phyloP scores from a whole-genome alignment of 1,140 invertebrate species.

The Ditylenchus dipsaci region DNA sequence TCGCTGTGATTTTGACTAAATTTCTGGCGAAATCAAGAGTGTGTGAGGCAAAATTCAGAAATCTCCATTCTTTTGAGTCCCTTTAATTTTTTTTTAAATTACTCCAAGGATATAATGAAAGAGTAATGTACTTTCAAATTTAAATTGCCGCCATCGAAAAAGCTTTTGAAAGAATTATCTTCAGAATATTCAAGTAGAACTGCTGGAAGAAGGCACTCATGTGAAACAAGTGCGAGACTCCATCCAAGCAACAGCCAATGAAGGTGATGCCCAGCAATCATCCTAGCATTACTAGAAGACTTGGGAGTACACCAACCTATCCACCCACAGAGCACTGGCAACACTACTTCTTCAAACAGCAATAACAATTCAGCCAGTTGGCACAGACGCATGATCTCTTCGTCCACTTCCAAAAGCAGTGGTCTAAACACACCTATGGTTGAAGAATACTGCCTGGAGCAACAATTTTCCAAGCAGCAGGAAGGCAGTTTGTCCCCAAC shows the following conservation, averaged over 20 bases:
- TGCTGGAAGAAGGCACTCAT: conserved; percentile 40
- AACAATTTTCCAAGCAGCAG: not conserved
- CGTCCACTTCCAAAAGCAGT: not conserved
- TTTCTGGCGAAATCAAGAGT: too few species aligned
- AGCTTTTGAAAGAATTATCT: conserved; percentile 8
- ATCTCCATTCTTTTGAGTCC: too few species aligned
- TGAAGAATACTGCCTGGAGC: not conserved
- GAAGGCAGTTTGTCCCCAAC: not conserved
- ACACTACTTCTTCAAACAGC: not conserved
- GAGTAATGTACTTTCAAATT: too few species aligned
- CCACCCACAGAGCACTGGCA: not conserved
- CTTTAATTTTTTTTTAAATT: too few species aligned
- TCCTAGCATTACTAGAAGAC: conserved; percentile 34
- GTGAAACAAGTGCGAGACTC: conserved; percentile 30
- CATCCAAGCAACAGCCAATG: conserved; percentile 16
- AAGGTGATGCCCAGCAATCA: conserved; percentile 21
- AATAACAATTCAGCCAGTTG: too few species aligned
- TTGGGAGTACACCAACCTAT: not conserved
- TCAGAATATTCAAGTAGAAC: conserved; percentile 26
- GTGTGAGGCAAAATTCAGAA: too few species aligned
- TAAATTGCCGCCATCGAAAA: too few species aligned
- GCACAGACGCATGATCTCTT: not conserved
- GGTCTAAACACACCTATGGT: not conserved
- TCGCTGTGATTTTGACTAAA: too few species aligned
- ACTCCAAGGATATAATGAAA: too few species aligned